Evolutionary conservation across 2,888 invertebrate genomes (phyloP), one percentile per base, ranked within the genome.

Genomic region (Agrochola macilenta): DNA sequence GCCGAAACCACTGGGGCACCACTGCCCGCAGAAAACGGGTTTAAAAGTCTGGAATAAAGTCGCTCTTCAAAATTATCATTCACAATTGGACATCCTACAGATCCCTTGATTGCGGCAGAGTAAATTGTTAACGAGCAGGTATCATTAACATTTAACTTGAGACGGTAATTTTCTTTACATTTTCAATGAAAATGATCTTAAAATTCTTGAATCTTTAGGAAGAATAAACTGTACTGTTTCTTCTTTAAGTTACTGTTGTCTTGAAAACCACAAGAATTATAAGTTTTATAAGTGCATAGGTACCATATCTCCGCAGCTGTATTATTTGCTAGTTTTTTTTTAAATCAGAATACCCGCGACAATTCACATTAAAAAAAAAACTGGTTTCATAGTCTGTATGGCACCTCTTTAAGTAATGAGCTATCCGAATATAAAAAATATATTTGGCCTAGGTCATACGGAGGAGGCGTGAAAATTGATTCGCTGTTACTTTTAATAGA

Each of bases 21-120:
- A 46, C 46, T 46, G 46, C 5, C 5, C 14, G 46, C 46, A 14
- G 46, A 46, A 46, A 46, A 46, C 46, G 14, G 46, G 46, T 46
- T 14, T 14, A 65, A 26, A 26, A 20, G 20, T 20, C 30, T 57
- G 1, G 57, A 30, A 57, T 30, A 30, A 58, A 74, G 2, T 52
- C 3, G 8, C 81, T 30, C 17, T 2, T 4, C 12, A 23, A 43
- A 43, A 81, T 81, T 43, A 57, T 73, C 20, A 81, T 74, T 74
- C 43, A 78, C 49, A 57, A 63, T 63, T 49, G 8, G 5, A n/a
- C 17, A 73, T 26, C n/a, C 73, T 49, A 39, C 30, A 72, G 43
- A 72, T 43, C n/a, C 49, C 12, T 81, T 78, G 81, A 74, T 81
- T 78, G 78, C 74, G 81, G 81, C 46, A 46, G 12, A 46, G 30